Percentiles rank a stretch among this genome's conserved stretches.
Conservation (phyloP, 1,140 invertebrate species). For the Pseudomyrmex sp. region DNA sequence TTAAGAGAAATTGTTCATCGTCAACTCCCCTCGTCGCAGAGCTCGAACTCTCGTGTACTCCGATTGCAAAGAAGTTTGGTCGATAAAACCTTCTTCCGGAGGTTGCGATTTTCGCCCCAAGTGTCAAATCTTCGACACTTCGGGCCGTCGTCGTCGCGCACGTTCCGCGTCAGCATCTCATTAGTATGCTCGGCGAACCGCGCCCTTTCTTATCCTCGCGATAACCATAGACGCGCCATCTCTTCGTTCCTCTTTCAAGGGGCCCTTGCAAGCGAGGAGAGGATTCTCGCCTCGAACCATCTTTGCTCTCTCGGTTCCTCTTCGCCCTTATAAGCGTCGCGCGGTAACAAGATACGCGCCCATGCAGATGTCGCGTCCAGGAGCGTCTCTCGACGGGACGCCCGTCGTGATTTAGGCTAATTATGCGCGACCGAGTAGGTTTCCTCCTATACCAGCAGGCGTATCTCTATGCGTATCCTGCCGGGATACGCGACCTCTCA, state of each 20-base stretch:
- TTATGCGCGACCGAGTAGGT: conserved; percentile 72
- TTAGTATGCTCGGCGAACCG: conserved; percentile 63
- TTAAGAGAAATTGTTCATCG: conserved; percentile 1
- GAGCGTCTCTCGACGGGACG: conserved; percentile 59
- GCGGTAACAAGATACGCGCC: conserved; percentile 74
- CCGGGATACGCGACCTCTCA: neutral
- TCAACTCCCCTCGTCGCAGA: neutral
- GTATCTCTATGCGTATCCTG: conserved; percentile 65
- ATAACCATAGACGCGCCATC: neutral
- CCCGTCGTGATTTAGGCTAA: conserved; percentile 77
- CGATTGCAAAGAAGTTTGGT: neutral
- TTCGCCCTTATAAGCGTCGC: conserved; percentile 17
- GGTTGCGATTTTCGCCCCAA: neutral
- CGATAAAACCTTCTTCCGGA: neutral
- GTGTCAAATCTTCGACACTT: neutral
- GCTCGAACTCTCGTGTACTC: neutral
- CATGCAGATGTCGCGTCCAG: conserved; percentile 76
- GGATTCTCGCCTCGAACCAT: no score
- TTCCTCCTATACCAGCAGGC: conserved; percentile 52
- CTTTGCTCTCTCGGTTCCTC: neutral
- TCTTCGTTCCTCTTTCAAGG: neutral
- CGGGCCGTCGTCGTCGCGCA: neutral
- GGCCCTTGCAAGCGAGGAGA: no score
- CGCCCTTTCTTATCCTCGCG: conserved; percentile 5
- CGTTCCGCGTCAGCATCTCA: conserved; percentile 11